A percentile compares a stretch with the other conserved stretches of the same genome.
phyloP scores from a whole-genome alignment of 2,797 vertebrate genomes.

The Salmo trutta region DNA sequence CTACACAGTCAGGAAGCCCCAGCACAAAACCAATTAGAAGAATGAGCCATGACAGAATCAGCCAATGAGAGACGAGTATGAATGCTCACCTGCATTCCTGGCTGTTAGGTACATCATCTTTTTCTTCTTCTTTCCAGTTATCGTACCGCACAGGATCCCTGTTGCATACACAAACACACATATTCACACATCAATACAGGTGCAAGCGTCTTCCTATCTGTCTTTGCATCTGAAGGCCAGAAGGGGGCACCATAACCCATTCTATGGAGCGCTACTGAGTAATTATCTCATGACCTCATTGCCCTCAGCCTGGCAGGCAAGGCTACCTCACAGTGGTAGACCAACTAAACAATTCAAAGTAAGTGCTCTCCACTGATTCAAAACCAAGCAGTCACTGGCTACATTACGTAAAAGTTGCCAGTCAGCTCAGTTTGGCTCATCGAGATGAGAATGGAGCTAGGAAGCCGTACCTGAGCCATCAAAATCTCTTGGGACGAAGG shows the following conservation, averaged over 20 bases:
- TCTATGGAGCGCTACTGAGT: background rate
- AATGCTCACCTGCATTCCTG: constrained; percentile 88
- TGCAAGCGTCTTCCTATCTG: too few species aligned
- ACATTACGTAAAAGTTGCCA: background rate
- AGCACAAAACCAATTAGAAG: background rate
- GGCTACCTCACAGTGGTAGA: background rate
- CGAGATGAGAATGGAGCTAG: background rate
- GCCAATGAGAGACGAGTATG: background rate
- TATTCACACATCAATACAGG: background rate
- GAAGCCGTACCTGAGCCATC: constrained; percentile 84
- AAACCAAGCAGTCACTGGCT: background rate
- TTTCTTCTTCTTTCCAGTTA: constrained; percentile 96
- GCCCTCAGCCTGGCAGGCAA: background rate
- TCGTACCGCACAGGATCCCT: constrained; percentile 94
- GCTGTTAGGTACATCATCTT: constrained; percentile 99
- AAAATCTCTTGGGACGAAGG: constrained; percentile 94
- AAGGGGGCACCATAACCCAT: constrained; percentile 44
- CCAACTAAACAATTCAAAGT: background rate
- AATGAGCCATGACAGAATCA: background rate
- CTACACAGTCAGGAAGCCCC: background rate
- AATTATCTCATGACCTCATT: background rate
- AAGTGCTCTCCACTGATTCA: background rate
- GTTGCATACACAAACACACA: constrained; percentile 13
- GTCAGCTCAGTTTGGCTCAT: background rate
- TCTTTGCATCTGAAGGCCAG: constrained; percentile 47